phyloP scores from a whole-genome alignment of 2,888 invertebrate species.

The Drosophila greeni region DNA sequence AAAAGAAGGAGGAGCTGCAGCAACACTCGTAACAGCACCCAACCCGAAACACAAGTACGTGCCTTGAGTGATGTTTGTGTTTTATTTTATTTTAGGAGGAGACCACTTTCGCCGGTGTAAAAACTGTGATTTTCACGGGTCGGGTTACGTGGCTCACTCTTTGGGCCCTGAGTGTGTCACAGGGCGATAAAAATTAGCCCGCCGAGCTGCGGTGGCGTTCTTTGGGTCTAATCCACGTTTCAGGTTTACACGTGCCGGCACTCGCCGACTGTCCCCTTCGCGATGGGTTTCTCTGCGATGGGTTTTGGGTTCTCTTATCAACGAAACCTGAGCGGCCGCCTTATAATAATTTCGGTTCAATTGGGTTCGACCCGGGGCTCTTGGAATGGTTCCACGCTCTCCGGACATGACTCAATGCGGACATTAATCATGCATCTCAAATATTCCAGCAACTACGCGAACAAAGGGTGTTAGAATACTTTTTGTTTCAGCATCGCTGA shows the following conservation, averaged over 20 bases:
- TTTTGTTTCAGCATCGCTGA: slow-evolving; percentile 45
- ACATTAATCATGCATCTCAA: slow-evolving; percentile 43
- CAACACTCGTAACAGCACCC: slow-evolving; percentile 5
- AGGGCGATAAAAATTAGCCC: slow-evolving; percentile 44
- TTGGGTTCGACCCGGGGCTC: slow-evolving; percentile 18
- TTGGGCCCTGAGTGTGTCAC: slow-evolving; percentile 27
- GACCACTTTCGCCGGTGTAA: slow-evolving; percentile 20
- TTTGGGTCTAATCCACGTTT: slow-evolving; percentile 41
- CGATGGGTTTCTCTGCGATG: slow-evolving; percentile 6
- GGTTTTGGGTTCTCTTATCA: slow-evolving; percentile 19
- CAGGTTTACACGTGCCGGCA: slow-evolving; percentile 45
- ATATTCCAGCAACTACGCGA: slow-evolving; percentile 11
- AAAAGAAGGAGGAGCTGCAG: slow-evolving; percentile 2
- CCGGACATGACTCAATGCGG: slow-evolving; percentile 47
- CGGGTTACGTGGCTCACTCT: slow-evolving; percentile 41
- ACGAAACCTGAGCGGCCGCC: slow-evolving; percentile 27
- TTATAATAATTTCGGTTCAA: slow-evolving; percentile 33
- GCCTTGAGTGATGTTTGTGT: slow-evolving; percentile 6
- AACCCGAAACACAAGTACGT: slow-evolving; percentile 30
- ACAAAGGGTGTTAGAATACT: slow-evolving; percentile 40
- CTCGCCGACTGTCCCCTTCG: slow-evolving; percentile 6
- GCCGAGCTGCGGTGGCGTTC: slow-evolving; percentile 12
- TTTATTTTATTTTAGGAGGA: slow-evolving; percentile 9
- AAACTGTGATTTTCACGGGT: slow-evolving; percentile 28
- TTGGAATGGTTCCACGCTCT: slow-evolving; percentile 40